These are phyloP conservation scores for Mycetomoellerius zeteki DNA, from an alignment of 1,140 invertebrate species.

Conservation along the genomic window DNA sequence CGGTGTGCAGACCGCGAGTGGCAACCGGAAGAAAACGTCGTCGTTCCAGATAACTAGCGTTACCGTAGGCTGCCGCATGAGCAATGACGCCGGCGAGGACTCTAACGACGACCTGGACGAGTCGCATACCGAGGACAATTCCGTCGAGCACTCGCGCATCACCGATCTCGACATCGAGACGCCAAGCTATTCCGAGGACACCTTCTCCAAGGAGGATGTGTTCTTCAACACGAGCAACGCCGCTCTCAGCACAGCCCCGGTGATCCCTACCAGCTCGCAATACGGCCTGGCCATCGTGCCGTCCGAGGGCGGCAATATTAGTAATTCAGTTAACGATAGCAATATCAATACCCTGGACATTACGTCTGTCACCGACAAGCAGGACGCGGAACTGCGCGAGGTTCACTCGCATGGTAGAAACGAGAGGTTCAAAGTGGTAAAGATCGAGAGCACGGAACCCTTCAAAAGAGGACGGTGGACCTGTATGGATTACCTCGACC, in stretches of 20 bases:
- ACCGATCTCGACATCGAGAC: conserved; percentile 95
- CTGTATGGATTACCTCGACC: conserved; percentile 98
- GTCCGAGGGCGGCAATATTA: conserved; percentile 88
- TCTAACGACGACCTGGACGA: conserved; percentile 97
- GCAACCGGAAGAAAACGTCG: conserved; percentile 91
- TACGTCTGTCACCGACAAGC: conserved; percentile 86
- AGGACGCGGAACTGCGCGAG: conserved; percentile 90
- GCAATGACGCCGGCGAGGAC: conserved; percentile 95
- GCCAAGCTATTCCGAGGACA: conserved; percentile 94
- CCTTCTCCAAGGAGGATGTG: conserved; percentile 93
- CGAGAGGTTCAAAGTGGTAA: conserved; percentile 98
- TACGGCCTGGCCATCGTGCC: conserved; percentile 93
- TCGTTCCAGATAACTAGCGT: conserved; percentile 98
- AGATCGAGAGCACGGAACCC: conserved; percentile 98
- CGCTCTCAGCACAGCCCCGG: conserved; percentile 92
- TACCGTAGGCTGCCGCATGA: conserved; percentile 92
- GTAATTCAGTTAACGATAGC: conserved; percentile 88
- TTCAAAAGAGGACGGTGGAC: conserved; percentile 97
- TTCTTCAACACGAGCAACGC: conserved; percentile 93
- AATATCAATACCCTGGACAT: conserved; percentile 89
- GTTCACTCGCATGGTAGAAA: conserved; percentile 92
- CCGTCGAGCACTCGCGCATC: conserved; percentile 91
- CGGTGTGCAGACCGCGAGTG: conserved; percentile 68
- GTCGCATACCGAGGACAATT: conserved; percentile 95
- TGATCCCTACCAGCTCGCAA: conserved; percentile 94